These are phyloP conservation scores for Chrysomallon squamiferum DNA, from an alignment of 1,140 invertebrate species.

Conservation along the genomic window DNA sequence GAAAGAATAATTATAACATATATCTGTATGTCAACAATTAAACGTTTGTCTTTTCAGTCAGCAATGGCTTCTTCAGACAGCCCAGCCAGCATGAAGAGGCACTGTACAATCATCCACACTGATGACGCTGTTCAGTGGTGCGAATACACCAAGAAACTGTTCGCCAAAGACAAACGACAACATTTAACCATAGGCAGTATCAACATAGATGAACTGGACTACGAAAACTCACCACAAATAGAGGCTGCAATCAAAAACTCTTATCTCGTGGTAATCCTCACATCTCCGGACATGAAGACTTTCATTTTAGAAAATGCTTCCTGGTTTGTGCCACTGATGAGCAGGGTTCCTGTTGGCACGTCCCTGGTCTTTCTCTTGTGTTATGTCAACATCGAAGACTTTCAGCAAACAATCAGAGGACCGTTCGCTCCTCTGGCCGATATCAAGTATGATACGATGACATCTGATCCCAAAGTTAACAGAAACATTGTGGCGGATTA, in stretches of 20 bases:
- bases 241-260: not conserved
- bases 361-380: not conserved
- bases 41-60: no score
- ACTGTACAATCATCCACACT: no score
- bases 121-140: no score
- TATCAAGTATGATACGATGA: not conserved
- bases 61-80: no score
- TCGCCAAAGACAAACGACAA: no score
- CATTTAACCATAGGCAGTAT: not conserved
- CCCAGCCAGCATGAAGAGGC: no score
- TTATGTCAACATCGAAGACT: not conserved
- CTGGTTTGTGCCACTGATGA: not conserved
- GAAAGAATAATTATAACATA: no score
- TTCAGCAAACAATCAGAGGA: not conserved
- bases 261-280: conserved; percentile 8
- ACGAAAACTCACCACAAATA: conserved; percentile 17
- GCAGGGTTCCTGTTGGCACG: not conserved
- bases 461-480: not conserved
- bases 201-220: conserved; percentile 8
- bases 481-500: not conserved
- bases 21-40: no score
- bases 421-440: no score
- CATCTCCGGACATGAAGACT: not conserved
- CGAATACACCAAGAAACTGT: no score
- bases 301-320: conserved; percentile 2